Conservation (phyloP, 2,888 invertebrate species). For the Tridacna crocea region DNA sequence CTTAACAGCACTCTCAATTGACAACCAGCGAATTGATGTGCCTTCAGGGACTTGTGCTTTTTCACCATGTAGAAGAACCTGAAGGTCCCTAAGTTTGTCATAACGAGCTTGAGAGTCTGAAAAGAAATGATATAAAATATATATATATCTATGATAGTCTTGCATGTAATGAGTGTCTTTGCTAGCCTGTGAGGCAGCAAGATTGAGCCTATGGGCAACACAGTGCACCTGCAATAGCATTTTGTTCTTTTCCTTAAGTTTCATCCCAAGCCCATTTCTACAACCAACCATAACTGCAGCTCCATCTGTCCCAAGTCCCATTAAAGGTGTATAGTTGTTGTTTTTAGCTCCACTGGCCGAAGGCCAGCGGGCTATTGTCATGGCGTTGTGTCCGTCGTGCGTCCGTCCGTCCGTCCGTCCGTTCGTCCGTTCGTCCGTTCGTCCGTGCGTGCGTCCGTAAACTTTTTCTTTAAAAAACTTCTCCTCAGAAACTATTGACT, state of each 20-base stretch:
- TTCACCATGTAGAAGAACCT: slow-evolving; percentile 25
- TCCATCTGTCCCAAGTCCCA: slow-evolving; percentile 23
- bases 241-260: slow-evolving; percentile 13
- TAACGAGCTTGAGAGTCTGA: slow-evolving; percentile 11
- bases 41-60: slow-evolving; percentile 27
- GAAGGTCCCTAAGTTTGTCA: slow-evolving; percentile 19
- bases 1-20: slow-evolving; percentile 22
- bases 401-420: too few relatives aligned
- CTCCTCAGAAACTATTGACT: too few relatives aligned
- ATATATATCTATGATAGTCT: slow-evolving; percentile 1
- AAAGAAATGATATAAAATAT: slow-evolving; percentile 4
- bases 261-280: slow-evolving; percentile 14
- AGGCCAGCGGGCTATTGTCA: too few relatives aligned
- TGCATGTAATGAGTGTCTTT: slow-evolving; percentile 8
- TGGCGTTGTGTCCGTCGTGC: too few relatives aligned
- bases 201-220: slow-evolving; percentile 15
- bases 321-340: slow-evolving; percentile 6
- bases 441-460: too few relatives aligned
- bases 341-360: too few relatives aligned
- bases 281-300: slow-evolving; percentile 30
- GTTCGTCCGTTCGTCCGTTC: too few relatives aligned
- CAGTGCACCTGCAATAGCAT: slow-evolving; percentile 9
- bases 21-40: slow-evolving; percentile 30
- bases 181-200: slow-evolving; percentile 22
- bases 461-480: too few relatives aligned